These are phyloP conservation scores for Spodoptera littoralis DNA, from an alignment of 2,888 invertebrate species.

Conservation along the genomic window DNA sequence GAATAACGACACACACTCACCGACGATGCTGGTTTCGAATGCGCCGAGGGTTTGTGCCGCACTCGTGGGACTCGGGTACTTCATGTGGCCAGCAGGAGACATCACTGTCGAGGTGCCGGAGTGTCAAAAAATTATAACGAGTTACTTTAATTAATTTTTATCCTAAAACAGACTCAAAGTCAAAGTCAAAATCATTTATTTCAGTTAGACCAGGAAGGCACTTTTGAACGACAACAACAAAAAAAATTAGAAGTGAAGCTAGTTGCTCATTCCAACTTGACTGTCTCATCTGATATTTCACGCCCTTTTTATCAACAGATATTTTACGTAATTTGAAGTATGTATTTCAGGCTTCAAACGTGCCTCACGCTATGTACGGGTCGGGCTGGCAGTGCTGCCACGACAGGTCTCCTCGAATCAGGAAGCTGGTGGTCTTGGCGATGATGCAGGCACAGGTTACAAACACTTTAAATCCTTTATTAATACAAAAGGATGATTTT, in stretches of 20 bases:
- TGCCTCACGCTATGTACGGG: conserved; percentile 59
- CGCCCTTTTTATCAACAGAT: too few species aligned
- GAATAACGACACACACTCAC: conserved; percentile 11
- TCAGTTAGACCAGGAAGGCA: too few species aligned
- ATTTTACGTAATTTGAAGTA: not conserved
- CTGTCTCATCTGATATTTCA: too few species aligned
- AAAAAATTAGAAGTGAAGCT: too few species aligned
- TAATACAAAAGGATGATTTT: too few species aligned
- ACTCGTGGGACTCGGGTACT: conserved; percentile 41
- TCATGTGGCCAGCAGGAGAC: conserved; percentile 54
- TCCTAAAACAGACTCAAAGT: too few species aligned
- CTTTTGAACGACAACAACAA: too few species aligned
- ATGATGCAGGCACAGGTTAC: conserved; percentile 60
- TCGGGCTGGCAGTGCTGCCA: conserved; percentile 62
- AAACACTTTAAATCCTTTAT: not conserved
- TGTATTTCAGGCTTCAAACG: conserved; percentile 51
- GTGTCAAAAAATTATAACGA: too few species aligned
- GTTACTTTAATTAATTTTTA: too few species aligned
- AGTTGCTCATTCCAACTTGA: too few species aligned
- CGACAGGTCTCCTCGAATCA: conserved; percentile 28
- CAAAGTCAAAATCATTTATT: too few species aligned
- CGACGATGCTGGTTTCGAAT: conserved; percentile 14
- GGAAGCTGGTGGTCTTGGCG: conserved; percentile 50
- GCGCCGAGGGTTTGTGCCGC: conserved; percentile 22
- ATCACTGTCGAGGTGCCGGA: conserved; percentile 39